These are phyloP conservation scores for Drosophila pegasa DNA, from an alignment of 2,888 invertebrate genomes.

Conservation along the genomic window DNA sequence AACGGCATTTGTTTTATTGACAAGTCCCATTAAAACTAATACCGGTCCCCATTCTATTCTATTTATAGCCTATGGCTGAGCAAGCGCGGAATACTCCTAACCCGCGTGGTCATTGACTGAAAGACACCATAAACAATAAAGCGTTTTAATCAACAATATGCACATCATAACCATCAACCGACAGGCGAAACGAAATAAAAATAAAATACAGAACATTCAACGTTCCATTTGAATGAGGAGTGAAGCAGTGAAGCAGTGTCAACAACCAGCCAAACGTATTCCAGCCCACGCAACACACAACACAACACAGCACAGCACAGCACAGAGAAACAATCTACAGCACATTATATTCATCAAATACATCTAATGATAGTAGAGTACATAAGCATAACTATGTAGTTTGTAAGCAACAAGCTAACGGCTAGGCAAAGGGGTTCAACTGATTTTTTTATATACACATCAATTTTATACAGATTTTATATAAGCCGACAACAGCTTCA, in stretches of 20 bases:
- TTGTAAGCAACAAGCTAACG: slow-evolving; percentile 52
- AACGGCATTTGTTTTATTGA: slow-evolving; percentile 67
- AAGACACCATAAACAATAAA: slow-evolving; percentile 62
- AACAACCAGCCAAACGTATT: slow-evolving; percentile 71
- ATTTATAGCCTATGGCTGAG: slow-evolving; percentile 89
- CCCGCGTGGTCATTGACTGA: slow-evolving; percentile 85
- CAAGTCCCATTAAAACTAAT: not conserved
- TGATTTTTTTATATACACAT: slow-evolving; percentile 48
- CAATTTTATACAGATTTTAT: slow-evolving; percentile 55
- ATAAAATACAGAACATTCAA: slow-evolving; percentile 46
- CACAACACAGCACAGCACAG: slow-evolving; percentile 10
- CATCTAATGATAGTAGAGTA: slow-evolving; percentile 29
- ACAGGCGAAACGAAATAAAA: slow-evolving; percentile 43
- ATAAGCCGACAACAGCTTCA: slow-evolving; percentile 23
- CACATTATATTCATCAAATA: slow-evolving; percentile 37
- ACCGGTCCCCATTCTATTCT: slow-evolving; percentile 13
- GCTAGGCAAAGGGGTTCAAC: slow-evolving; percentile 58
- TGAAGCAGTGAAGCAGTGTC: slow-evolving; percentile 51
- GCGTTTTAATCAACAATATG: slow-evolving; percentile 44
- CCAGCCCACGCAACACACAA: slow-evolving; percentile 64
- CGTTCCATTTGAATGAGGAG: slow-evolving; percentile 67
- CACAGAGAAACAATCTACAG: slow-evolving; percentile 13
- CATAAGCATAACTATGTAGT: slow-evolving; percentile 44
- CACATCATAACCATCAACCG: slow-evolving; percentile 56
- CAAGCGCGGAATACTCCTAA: slow-evolving; percentile 84